A percentile compares a stretch with the other conserved stretches of the same genome.
phyloP scores from a whole-genome alignment of 2,797 vertebrate genomes.

The Molossus molossus region DNA sequence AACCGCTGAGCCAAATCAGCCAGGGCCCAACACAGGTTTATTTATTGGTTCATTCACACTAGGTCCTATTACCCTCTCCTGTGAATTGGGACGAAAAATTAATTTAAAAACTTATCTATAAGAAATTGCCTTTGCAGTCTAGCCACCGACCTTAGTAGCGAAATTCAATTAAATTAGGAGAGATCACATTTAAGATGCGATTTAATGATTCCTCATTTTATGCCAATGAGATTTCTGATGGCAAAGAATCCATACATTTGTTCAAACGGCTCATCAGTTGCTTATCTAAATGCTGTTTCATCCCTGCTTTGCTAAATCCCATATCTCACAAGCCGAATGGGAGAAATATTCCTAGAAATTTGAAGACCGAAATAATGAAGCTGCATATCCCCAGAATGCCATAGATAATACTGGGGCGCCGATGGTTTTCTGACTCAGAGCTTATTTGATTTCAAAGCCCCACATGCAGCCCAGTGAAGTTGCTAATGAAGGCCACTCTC shows the following conservation, averaged over 20 bases:
- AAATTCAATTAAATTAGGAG: constrained; percentile 83
- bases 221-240: constrained; percentile 81
- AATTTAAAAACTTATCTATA: constrained; percentile 78
- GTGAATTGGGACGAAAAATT: constrained; percentile 70
- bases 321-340: background rate
- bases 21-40: background rate
- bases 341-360: constrained; percentile 74
- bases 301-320: constrained; percentile 50
- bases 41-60: constrained; percentile 54
- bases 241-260: constrained; percentile 74
- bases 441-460: constrained; percentile 61
- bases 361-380: constrained; percentile 46
- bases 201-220: constrained; percentile 85
- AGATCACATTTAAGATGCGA: constrained; percentile 77
- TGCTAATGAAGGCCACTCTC: background rate
- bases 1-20: no score
- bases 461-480: background rate
- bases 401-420: background rate
- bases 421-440: background rate
- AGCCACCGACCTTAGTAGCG: constrained; percentile 57
- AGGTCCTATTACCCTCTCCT: background rate
- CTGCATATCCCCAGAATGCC: constrained; percentile 66
- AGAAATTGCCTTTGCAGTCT: constrained; percentile 72
- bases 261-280: constrained; percentile 75
- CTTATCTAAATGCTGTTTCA: constrained; percentile 51